Conservation (phyloP, 2,113 vertebrate species). For the Aphyosemion australe region DNA sequence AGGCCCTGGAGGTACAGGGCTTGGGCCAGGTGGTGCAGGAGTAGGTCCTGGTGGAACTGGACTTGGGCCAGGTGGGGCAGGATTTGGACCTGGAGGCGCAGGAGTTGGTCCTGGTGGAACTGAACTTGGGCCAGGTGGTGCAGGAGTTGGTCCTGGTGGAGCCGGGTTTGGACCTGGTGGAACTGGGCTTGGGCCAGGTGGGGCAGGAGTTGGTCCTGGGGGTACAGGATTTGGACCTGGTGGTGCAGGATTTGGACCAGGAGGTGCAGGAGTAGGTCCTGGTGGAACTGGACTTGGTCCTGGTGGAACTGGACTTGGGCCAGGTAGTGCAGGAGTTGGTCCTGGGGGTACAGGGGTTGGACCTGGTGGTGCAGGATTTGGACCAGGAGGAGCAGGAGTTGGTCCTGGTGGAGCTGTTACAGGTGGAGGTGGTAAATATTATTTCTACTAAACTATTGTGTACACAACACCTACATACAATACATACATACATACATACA, state of each 20-base stretch:
- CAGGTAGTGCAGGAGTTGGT: conserved; percentile 31
- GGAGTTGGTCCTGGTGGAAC: conserved; percentile 49
- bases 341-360: conserved; percentile 36
- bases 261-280: conserved; percentile 26
- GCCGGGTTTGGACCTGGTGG: conserved; percentile 20
- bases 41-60: conserved; percentile 41
- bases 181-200: conserved; percentile 24
- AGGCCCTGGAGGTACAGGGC: conserved; percentile 31
- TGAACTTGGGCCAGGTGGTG: conserved; percentile 29
- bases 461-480: background rate
- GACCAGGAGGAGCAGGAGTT: background rate
- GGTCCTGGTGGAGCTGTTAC: conserved; percentile 13
- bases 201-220: conserved; percentile 25
- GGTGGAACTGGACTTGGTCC: conserved; percentile 29
- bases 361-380: conserved; percentile 17
- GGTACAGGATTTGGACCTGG: conserved; percentile 44
- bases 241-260: conserved; percentile 32
- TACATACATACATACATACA: too few species aligned
- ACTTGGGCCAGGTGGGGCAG: conserved; percentile 26
- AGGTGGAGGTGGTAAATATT: conserved; percentile 49
- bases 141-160: conserved; percentile 20
- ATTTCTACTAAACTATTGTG: background rate
- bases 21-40: conserved; percentile 36
- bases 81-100: conserved; percentile 25
- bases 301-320: conserved; percentile 34